phyloP scores from a whole-genome alignment of 2,797 vertebrate genomes.

The Sebastes nivosus region DNA sequence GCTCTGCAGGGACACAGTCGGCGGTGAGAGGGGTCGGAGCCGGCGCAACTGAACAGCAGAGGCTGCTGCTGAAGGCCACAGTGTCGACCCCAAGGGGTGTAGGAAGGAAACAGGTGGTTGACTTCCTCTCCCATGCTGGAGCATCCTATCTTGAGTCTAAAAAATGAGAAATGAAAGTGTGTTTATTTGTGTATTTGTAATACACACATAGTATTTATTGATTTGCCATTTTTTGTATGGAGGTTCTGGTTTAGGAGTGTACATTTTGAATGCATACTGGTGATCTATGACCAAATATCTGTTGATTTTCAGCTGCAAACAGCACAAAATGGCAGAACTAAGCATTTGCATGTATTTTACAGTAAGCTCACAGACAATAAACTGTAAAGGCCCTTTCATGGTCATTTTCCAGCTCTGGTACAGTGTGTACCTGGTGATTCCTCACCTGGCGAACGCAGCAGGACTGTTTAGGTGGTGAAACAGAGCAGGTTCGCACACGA shows the following conservation, averaged over 20 bases:
- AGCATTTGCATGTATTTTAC: not conserved
- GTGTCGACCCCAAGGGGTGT: conserved; percentile 77
- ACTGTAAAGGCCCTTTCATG: not conserved
- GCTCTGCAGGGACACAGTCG: conserved; percentile 80
- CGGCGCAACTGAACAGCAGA: conserved; percentile 81
- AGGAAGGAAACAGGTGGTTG: conserved; percentile 79
- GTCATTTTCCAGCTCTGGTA: not conserved
- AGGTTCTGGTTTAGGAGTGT: not conserved
- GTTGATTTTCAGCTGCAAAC: not conserved
- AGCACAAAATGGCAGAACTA: not conserved
- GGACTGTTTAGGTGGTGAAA: conserved; percentile 78
- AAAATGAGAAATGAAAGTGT: not conserved
- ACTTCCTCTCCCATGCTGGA: conserved; percentile 57
- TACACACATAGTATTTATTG: not conserved
- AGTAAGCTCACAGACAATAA: not conserved
- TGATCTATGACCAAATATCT: not conserved
- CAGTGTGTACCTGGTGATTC: not conserved
- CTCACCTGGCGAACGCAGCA: conserved; percentile 71
- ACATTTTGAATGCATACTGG: not conserved
- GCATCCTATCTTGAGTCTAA: conserved; percentile 73
- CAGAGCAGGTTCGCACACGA: conserved; percentile 76
- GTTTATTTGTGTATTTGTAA: not conserved
- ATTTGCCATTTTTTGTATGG: not conserved
- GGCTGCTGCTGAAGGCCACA: conserved; percentile 76
- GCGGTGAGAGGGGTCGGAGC: conserved; percentile 68